A percentile compares a stretch with the other conserved stretches of the same genome.
Conservation (phyloP, 2,888 invertebrate species). For the Koerneria pararmatus region DNA sequence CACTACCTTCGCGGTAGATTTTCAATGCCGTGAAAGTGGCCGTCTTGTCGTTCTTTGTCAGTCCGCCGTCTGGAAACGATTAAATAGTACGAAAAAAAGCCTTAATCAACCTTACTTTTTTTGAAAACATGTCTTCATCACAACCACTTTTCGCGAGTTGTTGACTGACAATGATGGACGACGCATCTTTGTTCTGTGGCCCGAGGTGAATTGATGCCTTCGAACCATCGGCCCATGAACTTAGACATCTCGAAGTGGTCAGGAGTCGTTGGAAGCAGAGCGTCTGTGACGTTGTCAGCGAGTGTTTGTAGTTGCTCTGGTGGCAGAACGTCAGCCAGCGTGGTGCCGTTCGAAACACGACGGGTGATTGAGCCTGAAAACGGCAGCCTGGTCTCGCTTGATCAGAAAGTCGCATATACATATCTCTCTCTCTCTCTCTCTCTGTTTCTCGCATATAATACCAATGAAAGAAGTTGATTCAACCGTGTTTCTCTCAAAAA, state of each 20-base stretch:
- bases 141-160: not conserved
- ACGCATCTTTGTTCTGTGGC: constrained; percentile 59
- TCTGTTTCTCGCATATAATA: not conserved
- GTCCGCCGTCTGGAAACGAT: constrained; percentile 54
- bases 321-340: constrained; percentile 58
- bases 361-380: constrained; percentile 57
- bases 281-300: constrained; percentile 60
- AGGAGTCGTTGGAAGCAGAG: constrained; percentile 57
- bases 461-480: too few species aligned
- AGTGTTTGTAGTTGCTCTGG: constrained; percentile 59
- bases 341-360: constrained; percentile 59
- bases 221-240: constrained; percentile 60
- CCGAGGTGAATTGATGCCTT: constrained; percentile 56
- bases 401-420: too few species aligned
- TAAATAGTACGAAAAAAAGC: too few species aligned
- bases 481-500: not conserved
- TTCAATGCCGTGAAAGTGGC: constrained; percentile 60
- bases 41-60: constrained; percentile 60
- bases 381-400: too few species aligned
- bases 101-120: constrained; percentile 17
- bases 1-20: constrained; percentile 60
- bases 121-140: not conserved
- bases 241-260: constrained; percentile 57
- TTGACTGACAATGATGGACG: constrained; percentile 59
- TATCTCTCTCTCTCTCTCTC: not conserved